Conservation (phyloP, 2,113 vertebrate genomes). For the Lamprotornis superbus region DNA sequence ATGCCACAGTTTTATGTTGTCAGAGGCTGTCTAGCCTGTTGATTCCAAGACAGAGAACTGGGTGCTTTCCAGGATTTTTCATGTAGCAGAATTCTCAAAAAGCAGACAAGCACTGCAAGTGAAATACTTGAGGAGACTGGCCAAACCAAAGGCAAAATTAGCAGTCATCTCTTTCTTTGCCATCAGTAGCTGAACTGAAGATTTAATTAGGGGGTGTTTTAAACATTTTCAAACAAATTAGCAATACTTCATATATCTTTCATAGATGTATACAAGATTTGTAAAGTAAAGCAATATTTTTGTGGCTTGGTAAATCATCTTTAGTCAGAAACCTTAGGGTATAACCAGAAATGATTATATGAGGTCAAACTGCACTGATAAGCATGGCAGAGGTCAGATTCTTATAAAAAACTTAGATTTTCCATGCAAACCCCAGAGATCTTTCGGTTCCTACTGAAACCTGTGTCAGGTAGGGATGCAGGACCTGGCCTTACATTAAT, state of each 20-base stretch:
- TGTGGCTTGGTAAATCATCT: not conserved
- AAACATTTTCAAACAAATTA: not conserved
- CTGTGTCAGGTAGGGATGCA: not conserved
- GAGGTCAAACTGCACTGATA: not conserved
- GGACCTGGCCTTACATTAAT: not conserved
- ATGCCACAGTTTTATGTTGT: not conserved
- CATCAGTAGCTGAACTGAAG: not conserved
- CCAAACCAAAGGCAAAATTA: constrained; percentile 11
- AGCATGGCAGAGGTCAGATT: not conserved
- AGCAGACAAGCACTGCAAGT: not conserved
- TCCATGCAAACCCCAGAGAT: not conserved
- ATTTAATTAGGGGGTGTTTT: not conserved
- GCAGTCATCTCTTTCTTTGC: not conserved
- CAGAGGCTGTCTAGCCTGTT: not conserved
- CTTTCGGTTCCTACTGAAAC: not conserved
- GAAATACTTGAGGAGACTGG: not conserved
- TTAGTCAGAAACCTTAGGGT: not conserved
- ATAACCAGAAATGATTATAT: not conserved
- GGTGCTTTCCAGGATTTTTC: not conserved
- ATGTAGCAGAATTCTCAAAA: not conserved
- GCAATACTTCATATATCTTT: not conserved
- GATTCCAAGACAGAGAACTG: not conserved
- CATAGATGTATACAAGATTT: not conserved
- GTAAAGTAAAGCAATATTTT: not conserved
- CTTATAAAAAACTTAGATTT: not conserved